phyloP scores from a whole-genome alignment of 2,888 invertebrate species.

The Melanophora roralis region DNA sequence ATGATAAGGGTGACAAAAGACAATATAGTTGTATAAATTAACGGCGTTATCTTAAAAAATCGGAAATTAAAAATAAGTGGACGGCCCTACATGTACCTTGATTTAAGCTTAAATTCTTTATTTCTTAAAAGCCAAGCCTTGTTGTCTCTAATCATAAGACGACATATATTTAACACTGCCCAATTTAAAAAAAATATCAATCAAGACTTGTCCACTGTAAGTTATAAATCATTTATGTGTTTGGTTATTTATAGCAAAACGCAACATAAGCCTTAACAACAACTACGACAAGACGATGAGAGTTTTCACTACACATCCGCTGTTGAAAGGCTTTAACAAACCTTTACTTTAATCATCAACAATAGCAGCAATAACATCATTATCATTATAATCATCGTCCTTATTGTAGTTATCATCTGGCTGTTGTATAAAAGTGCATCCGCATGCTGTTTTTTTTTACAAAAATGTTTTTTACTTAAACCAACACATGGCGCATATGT shows the following conservation, averaged over 20 bases:
- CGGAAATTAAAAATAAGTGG: too few relatives aligned
- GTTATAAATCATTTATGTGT: slow-evolving; percentile 18
- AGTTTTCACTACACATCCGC: slow-evolving; percentile 41
- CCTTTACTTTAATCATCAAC: slow-evolving; percentile 47
- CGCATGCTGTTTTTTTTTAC: slow-evolving; percentile 22
- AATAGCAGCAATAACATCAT: slow-evolving; percentile 7
- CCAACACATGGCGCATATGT: too few relatives aligned
- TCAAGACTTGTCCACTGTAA: too few relatives aligned
- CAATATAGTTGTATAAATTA: too few relatives aligned
- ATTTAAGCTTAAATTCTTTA: too few relatives aligned
- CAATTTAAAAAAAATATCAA: too few relatives aligned
- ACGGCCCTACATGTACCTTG: too few relatives aligned
- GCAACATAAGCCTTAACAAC: neutral
- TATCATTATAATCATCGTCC: neutral
- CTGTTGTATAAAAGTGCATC: slow-evolving; percentile 52
- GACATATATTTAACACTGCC: too few relatives aligned
- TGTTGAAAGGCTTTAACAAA: slow-evolving; percentile 46
- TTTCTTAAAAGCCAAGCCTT: too few relatives aligned
- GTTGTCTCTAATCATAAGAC: too few relatives aligned
- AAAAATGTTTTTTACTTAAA: neutral
- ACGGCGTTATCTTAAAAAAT: too few relatives aligned
- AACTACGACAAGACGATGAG: slow-evolving; percentile 36
- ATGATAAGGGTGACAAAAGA: too few relatives aligned
- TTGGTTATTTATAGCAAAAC: slow-evolving; percentile 24
- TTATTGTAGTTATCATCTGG: slow-evolving; percentile 13